A percentile compares a stretch with the other conserved stretches of the same genome.
phyloP scores from a whole-genome alignment of 2,888 invertebrate species.

The Flexamia atlantica region DNA sequence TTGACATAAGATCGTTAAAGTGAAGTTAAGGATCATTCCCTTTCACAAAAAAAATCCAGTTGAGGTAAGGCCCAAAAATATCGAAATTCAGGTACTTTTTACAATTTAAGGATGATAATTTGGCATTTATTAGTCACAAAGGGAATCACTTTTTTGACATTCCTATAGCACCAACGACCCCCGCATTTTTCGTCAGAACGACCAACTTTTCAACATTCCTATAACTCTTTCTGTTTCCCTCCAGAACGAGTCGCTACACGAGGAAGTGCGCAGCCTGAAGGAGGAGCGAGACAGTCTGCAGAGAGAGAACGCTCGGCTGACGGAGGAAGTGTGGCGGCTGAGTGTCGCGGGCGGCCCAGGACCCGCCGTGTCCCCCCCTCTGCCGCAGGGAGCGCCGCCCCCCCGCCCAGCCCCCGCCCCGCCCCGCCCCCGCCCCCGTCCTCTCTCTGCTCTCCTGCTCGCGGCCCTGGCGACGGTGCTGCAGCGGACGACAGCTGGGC shows the following conservation, averaged over 20 bases:
- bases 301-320: conserved; percentile 64
- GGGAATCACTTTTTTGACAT: too few relatives aligned
- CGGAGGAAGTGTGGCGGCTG: conserved; percentile 62
- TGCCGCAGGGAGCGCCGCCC: conserved; percentile 88
- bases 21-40: too few relatives aligned
- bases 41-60: too few relatives aligned
- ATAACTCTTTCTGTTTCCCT: conserved; percentile 8
- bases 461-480: not conserved
- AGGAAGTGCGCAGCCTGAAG: conserved; percentile 82
- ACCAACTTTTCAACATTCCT: too few relatives aligned
- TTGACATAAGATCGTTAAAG: too few relatives aligned
- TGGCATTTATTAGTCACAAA: too few relatives aligned
- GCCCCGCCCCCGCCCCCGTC: conserved; percentile 14
- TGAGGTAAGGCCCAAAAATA: too few relatives aligned
- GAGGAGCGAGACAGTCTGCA: conserved; percentile 82
- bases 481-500: conserved; percentile 83
- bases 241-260: conserved; percentile 80
- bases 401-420: conserved; percentile 75
- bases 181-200: too few relatives aligned
- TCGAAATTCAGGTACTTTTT: too few relatives aligned
- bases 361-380: conserved; percentile 94
- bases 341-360: conserved; percentile 74
- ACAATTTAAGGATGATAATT: too few relatives aligned
- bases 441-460: not conserved
- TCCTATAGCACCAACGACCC: too few relatives aligned